A percentile compares a stretch with the other conserved stretches of the same genome.
Conservation (phyloP, 1,140 invertebrate species). For the Neuroterus valhalla region DNA sequence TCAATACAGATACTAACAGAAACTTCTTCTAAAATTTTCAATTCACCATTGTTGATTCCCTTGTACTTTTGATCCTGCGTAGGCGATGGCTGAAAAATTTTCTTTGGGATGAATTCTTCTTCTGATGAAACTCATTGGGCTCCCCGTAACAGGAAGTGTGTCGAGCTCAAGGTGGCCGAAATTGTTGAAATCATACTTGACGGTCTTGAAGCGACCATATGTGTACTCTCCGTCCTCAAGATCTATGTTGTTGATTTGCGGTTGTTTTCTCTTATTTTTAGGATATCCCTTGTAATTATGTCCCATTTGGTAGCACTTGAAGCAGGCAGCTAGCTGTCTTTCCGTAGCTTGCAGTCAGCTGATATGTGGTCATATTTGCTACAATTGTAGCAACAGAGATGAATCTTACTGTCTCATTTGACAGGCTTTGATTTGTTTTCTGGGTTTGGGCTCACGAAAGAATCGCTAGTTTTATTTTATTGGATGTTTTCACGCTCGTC, state of each 20-base stretch:
- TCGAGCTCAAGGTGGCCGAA: too few species aligned
- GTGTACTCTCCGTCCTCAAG: background rate
- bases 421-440: background rate
- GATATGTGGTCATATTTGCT: background rate
- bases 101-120: background rate
- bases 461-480: background rate
- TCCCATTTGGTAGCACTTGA: background rate
- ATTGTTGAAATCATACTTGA: too few species aligned
- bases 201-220: background rate
- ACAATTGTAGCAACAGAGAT: background rate
- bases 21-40: too few species aligned
- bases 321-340: background rate
- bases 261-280: background rate
- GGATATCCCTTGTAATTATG: background rate
- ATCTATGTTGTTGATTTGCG: background rate
- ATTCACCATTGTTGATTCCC: background rate
- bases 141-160: background rate
- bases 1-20: too few species aligned
- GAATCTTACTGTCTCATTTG: too few species aligned
- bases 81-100: background rate
- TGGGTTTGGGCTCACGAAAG: too few species aligned
- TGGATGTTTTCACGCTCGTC: background rate
- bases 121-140: background rate
- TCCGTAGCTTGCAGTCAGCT: background rate
- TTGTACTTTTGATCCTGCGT: background rate